Percentiles rank a stretch among this genome's conserved stretches.
Conservation (phyloP, 2,888 invertebrate species). For the Meloe dianella region DNA sequence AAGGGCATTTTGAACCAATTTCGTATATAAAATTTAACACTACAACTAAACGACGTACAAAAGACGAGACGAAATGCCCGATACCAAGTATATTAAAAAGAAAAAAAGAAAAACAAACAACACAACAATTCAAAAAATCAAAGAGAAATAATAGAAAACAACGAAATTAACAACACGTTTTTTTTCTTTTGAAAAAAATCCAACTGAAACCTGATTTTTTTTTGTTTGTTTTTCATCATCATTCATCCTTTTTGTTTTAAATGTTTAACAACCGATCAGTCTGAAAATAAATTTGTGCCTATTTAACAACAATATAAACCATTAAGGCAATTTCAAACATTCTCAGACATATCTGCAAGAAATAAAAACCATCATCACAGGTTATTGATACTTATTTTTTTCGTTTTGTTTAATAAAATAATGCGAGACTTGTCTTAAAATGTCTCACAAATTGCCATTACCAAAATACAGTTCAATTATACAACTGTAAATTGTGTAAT, state of each 20-base stretch:
- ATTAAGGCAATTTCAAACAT: constrained; percentile 12
- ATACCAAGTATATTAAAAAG: constrained; percentile 22
- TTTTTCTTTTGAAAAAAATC: not conserved
- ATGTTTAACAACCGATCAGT: constrained; percentile 10
- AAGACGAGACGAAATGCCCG: constrained; percentile 18
- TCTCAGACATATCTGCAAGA: constrained; percentile 10
- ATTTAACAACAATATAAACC: constrained; percentile 13
- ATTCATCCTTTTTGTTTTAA: not conserved
- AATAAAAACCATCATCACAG: constrained; percentile 11
- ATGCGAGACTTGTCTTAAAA: constrained; percentile 6
- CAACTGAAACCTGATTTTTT: constrained; percentile 6
- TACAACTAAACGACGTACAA: constrained; percentile 34
- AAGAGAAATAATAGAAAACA: not conserved
- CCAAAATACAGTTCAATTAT: not conserved
- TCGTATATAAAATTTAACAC: constrained; percentile 25
- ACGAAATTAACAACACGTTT: constrained; percentile 1
- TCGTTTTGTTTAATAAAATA: not conserved
- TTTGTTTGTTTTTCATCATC: not conserved
- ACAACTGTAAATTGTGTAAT: constrained; percentile 13
- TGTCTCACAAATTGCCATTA: constrained; percentile 6
- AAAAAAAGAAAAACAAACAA: not conserved
- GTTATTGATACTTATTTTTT: not conserved
- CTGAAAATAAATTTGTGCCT: constrained; percentile 13
- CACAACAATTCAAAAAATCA: constrained; percentile 8
- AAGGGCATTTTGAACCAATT: not conserved